Base-by-base conservation (phyloP, 2,797 vertebrate species). In the Smutsia temminckii region DNA sequence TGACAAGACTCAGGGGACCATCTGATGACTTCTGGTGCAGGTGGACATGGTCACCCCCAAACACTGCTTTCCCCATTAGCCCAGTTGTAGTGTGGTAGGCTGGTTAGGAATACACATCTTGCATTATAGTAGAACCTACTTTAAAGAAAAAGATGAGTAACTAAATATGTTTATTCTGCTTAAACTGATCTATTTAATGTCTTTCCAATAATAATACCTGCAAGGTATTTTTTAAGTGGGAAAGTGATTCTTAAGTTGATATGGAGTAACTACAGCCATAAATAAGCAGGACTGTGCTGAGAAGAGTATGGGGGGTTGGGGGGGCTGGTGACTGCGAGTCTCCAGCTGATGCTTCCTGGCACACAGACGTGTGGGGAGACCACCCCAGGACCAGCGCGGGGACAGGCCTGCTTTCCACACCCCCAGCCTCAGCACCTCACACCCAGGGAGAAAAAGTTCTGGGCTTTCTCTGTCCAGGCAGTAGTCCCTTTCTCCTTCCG, bases 231-330 rank as follows among this genome's bases (percentile, higher is more conserved):
- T 78, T 49, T 21, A 55, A 46, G 71, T 64, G n/a, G 25, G 55
- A 64, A 66, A 32, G 25, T 71, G 25, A 37, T 55, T 72, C 94
- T 72, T 1, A 79, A 5, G 32, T 34, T 53, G 34, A 21, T 55
- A 17, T 0, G 12, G 42, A 46, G 16, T 34, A 66, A 17, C 18
- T 2, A 49, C 1, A 20, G 6, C 18, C 29, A 55, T 1, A 32
- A 34, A n/a, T 51, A 66, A 32, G 32, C 53, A 64, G 27, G 66
- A 64, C 51, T 46, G 34, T 32, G 66, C n/a, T 57, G 57, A 20
- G 27, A 18, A 32, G 12, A 42, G n/a, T 46, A 46, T 46, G 11
- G 46, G 46, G 46, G 46, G 9, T 46, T 46, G 46, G 9, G 46
- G 42, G 46, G 11, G 46, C 46, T 46, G 46, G 10, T 46, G 46